Evolutionary conservation across 1,140 invertebrate genomes (phyloP).

Genomic region (Pectinophora gossypiella): DNA sequence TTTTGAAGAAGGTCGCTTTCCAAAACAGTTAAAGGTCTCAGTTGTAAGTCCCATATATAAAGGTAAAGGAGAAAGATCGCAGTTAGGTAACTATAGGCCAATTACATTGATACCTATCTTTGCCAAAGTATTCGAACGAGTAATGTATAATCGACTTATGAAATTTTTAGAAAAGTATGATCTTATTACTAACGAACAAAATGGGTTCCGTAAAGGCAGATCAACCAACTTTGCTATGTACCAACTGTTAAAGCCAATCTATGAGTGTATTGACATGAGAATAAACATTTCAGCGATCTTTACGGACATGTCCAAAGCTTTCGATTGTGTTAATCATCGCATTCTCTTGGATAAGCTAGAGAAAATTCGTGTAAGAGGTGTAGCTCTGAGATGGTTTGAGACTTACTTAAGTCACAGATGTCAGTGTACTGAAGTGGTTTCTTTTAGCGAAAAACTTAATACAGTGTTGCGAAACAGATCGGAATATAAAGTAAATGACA

Average conservation of each 20-base stretch:
- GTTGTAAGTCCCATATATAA: not conserved
- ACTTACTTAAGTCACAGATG: not conserved
- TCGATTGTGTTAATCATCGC: not conserved
- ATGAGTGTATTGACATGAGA: not conserved
- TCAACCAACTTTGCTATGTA: not conserved
- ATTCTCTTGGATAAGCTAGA: not conserved
- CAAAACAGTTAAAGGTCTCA: not conserved
- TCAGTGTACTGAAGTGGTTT: not conserved
- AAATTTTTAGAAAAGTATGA: not conserved
- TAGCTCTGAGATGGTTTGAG: not conserved
- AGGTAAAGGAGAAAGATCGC: not conserved
- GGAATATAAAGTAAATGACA: not conserved
- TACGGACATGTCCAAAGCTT: not conserved
- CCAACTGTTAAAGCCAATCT: not conserved
- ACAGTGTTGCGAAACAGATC: not conserved
- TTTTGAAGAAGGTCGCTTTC: not conserved
- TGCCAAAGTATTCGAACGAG: not conserved
- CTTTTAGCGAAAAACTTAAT: not conserved
- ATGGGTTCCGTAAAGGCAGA: not conserved
- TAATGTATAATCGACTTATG: not conserved
- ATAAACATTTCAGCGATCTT: not conserved
- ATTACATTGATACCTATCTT: not conserved
- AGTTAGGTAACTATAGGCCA: not conserved
- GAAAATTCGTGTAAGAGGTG: not conserved
- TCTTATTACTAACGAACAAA: not conserved